Evolutionary conservation across 37 sponge, comb jelly and placozoan species (phyloP), one percentile per base, ranked within the genome.

Genomic region (Mnemiopsis leidyi): DNA sequence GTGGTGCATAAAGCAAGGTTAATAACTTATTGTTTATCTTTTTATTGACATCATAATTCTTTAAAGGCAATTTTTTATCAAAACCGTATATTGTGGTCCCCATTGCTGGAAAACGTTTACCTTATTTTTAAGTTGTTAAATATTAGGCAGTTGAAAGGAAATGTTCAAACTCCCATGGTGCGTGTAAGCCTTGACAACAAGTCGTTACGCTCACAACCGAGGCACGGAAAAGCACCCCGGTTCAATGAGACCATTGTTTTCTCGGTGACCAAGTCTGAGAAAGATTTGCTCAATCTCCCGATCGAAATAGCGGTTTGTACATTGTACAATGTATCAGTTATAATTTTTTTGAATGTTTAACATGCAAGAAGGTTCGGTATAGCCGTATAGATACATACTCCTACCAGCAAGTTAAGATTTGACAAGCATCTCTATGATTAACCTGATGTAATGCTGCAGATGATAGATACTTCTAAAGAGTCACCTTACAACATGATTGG

Each of bases 401-500:
- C n/a, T n/a, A n/a, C n/a, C n/a, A n/a, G n/a, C n/a, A n/a, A n/a
- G n/a, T n/a, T n/a, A n/a, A n/a, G n/a, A n/a, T n/a, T n/a, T n/a
- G n/a, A n/a, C n/a, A n/a, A n/a, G n/a, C n/a, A n/a, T n/a, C n/a
- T n/a, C n/a, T n/a, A n/a, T n/a, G n/a, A n/a, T n/a, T n/a, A n/a
- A n/a, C n/a, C n/a, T n/a, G n/a, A n/a, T n/a, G n/a, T n/a, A n/a
- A n/a, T n/a, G n/a, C n/a, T n/a, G n/a, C 79, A 77, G 79, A 32
- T 77, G 0, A n/a, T 85, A 23, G 90, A 85, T 25, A 36, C 90
- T 0, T 35, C 90, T 3, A 40, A 40, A 37, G 90, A 85, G 23
- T 25, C 90, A 25, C 90, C 90, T 25, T 85, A 85, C 90, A 85
- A 85, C 90, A 35, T 85, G 61, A 40, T 85, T 2, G 90, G 90